Percentiles rank a stretch among this genome's conserved stretches.
Conservation (phyloP, 2,113 vertebrate genomes). For the Cranoglanis bouderius region DNA sequence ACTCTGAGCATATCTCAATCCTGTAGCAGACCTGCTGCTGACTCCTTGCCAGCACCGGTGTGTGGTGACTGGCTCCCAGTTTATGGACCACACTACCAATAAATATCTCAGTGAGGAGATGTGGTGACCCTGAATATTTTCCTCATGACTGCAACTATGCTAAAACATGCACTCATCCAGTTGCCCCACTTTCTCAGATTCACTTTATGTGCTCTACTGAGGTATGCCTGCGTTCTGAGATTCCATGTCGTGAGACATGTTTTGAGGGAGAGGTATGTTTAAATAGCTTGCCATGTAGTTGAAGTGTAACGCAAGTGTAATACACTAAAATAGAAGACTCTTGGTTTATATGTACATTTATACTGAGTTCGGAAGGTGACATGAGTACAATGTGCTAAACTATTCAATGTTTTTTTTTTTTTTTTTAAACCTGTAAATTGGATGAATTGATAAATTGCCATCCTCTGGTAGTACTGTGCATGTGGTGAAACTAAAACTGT, state of each 20-base stretch:
- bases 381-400: neutral
- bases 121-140: neutral
- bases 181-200: constrained; percentile 58
- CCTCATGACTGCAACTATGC: neutral
- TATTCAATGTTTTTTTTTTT: neutral
- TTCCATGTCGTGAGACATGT: constrained; percentile 40
- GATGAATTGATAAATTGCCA: neutral
- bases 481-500: neutral
- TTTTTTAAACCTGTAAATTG: neutral
- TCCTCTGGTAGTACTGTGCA: neutral
- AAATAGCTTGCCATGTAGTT: neutral
- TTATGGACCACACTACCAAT: constrained; percentile 64
- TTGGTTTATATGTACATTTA: neutral
- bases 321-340: too few species aligned
- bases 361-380: neutral
- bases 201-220: constrained; percentile 75
- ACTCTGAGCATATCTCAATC: constrained; percentile 46
- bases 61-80: constrained; percentile 66
- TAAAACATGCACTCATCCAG: neutral
- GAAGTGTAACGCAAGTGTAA: too few species aligned
- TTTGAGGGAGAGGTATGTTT: constrained; percentile 63
- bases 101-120: constrained; percentile 70
- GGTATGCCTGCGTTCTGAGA: constrained; percentile 61
- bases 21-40: constrained; percentile 45
- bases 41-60: constrained; percentile 61